These are phyloP conservation scores for Chorisops tibialis DNA, from an alignment of 2,888 invertebrate genomes.

Conservation along the genomic window DNA sequence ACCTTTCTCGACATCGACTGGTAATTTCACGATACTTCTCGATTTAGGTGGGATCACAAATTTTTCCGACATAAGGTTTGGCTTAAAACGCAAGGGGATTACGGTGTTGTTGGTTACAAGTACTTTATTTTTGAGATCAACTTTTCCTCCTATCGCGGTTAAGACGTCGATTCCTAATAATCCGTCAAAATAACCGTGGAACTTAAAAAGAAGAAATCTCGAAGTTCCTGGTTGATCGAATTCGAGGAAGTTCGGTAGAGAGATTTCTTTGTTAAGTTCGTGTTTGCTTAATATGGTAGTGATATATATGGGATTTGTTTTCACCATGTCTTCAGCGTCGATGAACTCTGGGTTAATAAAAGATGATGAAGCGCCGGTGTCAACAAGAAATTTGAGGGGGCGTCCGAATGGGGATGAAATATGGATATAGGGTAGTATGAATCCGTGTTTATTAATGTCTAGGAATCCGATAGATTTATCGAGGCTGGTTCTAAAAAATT, in stretches of 20 bases:
- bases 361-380: slow-evolving; percentile 18
- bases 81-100: slow-evolving; percentile 1
- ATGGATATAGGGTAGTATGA: slow-evolving; percentile 11
- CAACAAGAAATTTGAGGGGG: slow-evolving; percentile 14
- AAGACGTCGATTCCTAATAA: slow-evolving; percentile 9
- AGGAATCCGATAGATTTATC: slow-evolving; percentile 8
- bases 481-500: slow-evolving; percentile 21
- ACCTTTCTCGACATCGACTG: too few species aligned
- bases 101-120: slow-evolving; percentile 12
- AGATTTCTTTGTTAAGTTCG: slow-evolving; percentile 11
- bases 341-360: slow-evolving; percentile 12
- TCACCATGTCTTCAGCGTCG: neutral
- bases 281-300: slow-evolving; percentile 10
- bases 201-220: slow-evolving; percentile 11
- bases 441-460: slow-evolving; percentile 25
- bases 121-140: slow-evolving; percentile 10
- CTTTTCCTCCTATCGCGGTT: slow-evolving; percentile 10
- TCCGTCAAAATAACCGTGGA: slow-evolving; percentile 22
- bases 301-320: slow-evolving; percentile 1
- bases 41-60: neutral
- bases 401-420: slow-evolving; percentile 7
- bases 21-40: neutral
- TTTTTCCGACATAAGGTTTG: neutral
- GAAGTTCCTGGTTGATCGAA: slow-evolving; percentile 18
- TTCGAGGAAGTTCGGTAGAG: slow-evolving; percentile 4